phyloP scores from a whole-genome alignment of 2,888 invertebrate genomes.

The Tetragonisca angustula region DNA sequence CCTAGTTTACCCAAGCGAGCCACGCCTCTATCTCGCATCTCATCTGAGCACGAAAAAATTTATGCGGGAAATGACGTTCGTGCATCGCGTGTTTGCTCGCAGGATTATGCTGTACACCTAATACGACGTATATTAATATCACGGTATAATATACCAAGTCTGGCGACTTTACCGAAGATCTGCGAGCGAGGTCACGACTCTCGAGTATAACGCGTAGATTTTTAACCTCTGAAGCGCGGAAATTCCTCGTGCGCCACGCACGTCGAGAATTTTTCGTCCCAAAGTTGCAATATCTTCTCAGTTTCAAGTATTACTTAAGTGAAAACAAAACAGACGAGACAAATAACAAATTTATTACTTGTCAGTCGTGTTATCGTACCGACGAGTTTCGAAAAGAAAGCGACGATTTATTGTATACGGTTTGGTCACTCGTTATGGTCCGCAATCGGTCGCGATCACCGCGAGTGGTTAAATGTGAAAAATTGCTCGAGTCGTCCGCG shows the following conservation, averaged over 20 bases:
- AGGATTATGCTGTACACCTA: constrained; percentile 39
- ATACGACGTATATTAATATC: constrained; percentile 32
- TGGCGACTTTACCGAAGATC: neutral
- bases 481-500: neutral
- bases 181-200: neutral
- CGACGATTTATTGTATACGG: too few species aligned
- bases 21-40: constrained; percentile 34
- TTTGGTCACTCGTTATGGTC: too few species aligned
- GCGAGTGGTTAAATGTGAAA: neutral
- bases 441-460: too few species aligned
- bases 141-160: neutral
- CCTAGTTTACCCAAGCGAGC: constrained; percentile 16
- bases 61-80: constrained; percentile 43
- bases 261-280: too few species aligned
- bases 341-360: too few species aligned
- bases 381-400: too few species aligned
- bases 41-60: constrained; percentile 37
- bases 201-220: neutral
- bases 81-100: constrained; percentile 52
- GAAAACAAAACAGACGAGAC: too few species aligned
- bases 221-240: too few species aligned
- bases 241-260: too few species aligned
- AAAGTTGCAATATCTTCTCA: too few species aligned
- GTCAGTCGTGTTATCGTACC: too few species aligned
- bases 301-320: too few species aligned